A percentile compares a stretch with the other conserved stretches of the same genome.
Conservation (phyloP, 2,888 invertebrate species). For the Drosophila aldrichi region DNA sequence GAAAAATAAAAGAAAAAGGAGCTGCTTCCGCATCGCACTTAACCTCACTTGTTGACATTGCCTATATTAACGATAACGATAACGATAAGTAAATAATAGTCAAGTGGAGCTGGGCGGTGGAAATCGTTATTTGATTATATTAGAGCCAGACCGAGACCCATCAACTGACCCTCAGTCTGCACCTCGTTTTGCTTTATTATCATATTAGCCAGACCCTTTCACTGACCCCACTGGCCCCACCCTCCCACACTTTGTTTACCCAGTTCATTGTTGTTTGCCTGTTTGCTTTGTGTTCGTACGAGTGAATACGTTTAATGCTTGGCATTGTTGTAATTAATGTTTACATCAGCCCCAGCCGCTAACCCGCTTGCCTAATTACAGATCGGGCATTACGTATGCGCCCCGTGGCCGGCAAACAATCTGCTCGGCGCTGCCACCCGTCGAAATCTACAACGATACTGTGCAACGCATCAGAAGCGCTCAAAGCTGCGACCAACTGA, state of each 20-base stretch:
- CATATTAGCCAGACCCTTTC: conserved; percentile 3
- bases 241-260: conserved; percentile 15
- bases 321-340: conserved; percentile 73
- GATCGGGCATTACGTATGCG: conserved; percentile 72
- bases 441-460: conserved; percentile 76
- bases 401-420: conserved; percentile 73
- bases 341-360: conserved; percentile 46
- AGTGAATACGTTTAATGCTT: conserved; percentile 40
- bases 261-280: conserved; percentile 21
- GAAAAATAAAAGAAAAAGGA: conserved; percentile 12
- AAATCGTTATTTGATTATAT: conserved; percentile 53
- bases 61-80: conserved; percentile 54
- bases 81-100: conserved; percentile 55
- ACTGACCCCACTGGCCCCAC: not conserved
- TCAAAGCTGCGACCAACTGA: conserved; percentile 70
- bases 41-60: conserved; percentile 59
- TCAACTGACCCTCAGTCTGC: not conserved
- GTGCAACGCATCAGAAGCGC: conserved; percentile 77
- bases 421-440: conserved; percentile 69
- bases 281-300: conserved; percentile 26
- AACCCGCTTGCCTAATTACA: conserved; percentile 66
- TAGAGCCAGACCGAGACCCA: conserved; percentile 12
- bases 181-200: conserved; percentile 12
- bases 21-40: conserved; percentile 46
- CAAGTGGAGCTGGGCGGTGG: not conserved